Conservation (phyloP, 2,797 vertebrate genomes). For the Premnoplex brunnescens region DNA sequence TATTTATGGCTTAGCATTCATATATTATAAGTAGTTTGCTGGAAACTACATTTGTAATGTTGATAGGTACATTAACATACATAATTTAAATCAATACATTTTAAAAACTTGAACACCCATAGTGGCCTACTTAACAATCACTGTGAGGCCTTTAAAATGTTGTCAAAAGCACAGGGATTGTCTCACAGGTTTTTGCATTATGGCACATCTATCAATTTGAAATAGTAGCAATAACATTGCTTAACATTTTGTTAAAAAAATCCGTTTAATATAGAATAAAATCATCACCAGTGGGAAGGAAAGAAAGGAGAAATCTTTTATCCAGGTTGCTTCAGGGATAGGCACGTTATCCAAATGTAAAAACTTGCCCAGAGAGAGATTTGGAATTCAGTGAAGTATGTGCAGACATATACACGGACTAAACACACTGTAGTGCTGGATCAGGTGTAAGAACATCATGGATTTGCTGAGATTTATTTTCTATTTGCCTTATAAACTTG, state of each 20-base stretch:
- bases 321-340: not conserved
- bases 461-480: not conserved
- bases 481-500: not conserved
- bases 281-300: not conserved
- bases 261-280: not conserved
- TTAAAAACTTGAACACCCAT: not conserved
- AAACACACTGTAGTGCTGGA: not conserved
- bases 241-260: not conserved
- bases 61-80: conserved; percentile 30
- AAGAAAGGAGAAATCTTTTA: not conserved
- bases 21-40: conserved; percentile 13
- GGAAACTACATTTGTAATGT: conserved; percentile 19
- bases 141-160: not conserved
- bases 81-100: conserved; percentile 39
- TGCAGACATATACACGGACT: not conserved
- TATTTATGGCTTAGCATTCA: conserved; percentile 50
- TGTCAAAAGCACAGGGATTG: not conserved
- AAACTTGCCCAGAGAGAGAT: not conserved
- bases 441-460: not conserved
- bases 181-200: not conserved
- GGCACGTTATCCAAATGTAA: not conserved
- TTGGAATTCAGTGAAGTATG: not conserved
- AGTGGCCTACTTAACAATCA: conserved; percentile 4
- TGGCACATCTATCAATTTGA: not conserved
- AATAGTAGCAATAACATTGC: not conserved